Evolutionary conservation across 1,140 invertebrate species (phyloP).

Genomic region (Eumeta japonica): DNA sequence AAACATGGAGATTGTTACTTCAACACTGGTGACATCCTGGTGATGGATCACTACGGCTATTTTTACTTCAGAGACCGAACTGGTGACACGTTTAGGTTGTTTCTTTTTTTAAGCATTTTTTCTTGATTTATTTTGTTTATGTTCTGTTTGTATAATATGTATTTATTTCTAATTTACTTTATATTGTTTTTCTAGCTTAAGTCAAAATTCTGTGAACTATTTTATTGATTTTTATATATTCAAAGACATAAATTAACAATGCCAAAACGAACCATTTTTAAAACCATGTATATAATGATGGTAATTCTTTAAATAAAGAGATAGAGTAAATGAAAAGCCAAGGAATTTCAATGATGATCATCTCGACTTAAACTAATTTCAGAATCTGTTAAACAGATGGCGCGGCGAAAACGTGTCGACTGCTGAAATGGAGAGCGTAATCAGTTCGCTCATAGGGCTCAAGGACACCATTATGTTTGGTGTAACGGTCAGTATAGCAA

Average conservation of each 20-base stretch:
- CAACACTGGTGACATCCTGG: constrained; percentile 89
- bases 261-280: too few relatives aligned
- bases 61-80: constrained; percentile 95
- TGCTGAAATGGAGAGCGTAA: constrained; percentile 90
- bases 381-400: constrained; percentile 64
- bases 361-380: too few relatives aligned
- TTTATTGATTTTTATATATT: constrained; percentile 2
- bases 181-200: too few relatives aligned
- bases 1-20: constrained; percentile 85
- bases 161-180: too few relatives aligned
- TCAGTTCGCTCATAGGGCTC: constrained; percentile 76
- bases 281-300: too few relatives aligned
- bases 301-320: too few relatives aligned
- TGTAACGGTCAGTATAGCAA: constrained; percentile 75
- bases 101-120: background rate
- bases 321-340: too few relatives aligned
- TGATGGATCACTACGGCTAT: constrained; percentile 89
- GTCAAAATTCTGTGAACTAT: too few relatives aligned
- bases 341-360: too few relatives aligned
- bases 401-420: constrained; percentile 96
- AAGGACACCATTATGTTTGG: constrained; percentile 82
- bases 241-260: background rate
- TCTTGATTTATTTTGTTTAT: too few relatives aligned
- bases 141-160: too few relatives aligned
- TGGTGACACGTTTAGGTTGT: constrained; percentile 88